Conservation (phyloP, 2,888 invertebrate species). For the Ligdia adustata region DNA sequence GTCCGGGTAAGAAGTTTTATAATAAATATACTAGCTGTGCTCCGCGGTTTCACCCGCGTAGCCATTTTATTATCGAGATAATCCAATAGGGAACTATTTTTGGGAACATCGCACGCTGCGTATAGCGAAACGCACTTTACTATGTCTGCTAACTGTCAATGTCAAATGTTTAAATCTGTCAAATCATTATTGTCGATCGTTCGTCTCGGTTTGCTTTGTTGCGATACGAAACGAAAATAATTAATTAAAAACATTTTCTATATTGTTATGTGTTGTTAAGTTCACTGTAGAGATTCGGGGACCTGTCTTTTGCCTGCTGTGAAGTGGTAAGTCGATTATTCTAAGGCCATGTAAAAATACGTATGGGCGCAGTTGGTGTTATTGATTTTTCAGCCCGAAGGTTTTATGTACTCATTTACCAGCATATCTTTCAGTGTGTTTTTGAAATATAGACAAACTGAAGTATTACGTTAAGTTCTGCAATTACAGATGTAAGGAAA, state of each 20-base stretch:
- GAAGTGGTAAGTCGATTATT: constrained; percentile 51
- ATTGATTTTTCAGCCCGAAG: constrained; percentile 55
- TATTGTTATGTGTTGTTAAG: constrained; percentile 37
- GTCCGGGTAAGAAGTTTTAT: no score
- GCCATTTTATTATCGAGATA: no score
- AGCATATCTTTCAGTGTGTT: constrained; percentile 1
- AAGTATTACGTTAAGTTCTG: background rate
- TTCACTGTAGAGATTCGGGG: constrained; percentile 34
- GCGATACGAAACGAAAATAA: constrained; percentile 52
- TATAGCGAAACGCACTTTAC: background rate
- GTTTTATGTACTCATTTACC: constrained; percentile 27
- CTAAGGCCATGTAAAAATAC: constrained; percentile 21
- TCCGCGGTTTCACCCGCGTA: no score
- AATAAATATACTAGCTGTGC: no score
- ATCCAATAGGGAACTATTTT: no score
- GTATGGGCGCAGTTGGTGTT: constrained; percentile 40
- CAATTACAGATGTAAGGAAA: no score
- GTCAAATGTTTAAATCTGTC: constrained; percentile 8
- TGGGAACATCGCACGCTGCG: background rate
- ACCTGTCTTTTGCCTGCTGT: constrained; percentile 33
- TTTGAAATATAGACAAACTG: background rate
- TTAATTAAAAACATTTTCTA: constrained; percentile 53
- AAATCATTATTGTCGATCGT: constrained; percentile 39
- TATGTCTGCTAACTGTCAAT: background rate
- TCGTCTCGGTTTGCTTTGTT: constrained; percentile 46